Evolutionary conservation across 2,797 vertebrate species (phyloP), one percentile per base, ranked within the genome.

Genomic region (Liasis olivaceus): DNA sequence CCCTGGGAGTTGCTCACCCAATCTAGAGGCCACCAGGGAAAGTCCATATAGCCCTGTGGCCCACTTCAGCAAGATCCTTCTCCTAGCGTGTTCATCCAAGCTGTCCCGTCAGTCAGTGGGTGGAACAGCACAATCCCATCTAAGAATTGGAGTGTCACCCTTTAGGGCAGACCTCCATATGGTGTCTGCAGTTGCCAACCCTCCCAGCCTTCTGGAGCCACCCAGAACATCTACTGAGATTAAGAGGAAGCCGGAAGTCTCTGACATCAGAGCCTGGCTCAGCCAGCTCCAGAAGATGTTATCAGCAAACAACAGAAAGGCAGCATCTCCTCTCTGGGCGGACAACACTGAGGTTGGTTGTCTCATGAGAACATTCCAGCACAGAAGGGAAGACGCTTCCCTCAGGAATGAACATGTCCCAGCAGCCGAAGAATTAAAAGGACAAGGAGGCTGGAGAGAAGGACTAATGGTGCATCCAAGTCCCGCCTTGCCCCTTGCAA

Each of bases 341-440:
- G 12, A 56, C 77, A 47, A 89, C 31, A 20, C 62, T 89, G 88
- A 89, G 91, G 91, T 89, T 6, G 88, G 88, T 89, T 92, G 77
- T 88, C 88, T 92, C 88, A 72, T 90, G 91, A 84, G 91, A 92
- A 92, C 91, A 89, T 92, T 92, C 91, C 91, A 60, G 77, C 22
- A 24, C 9, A 0, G 28, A 36, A 2, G 11, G 56, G 20, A 42
- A 86, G 91, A 86, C 54, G 88, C 91, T 89, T 89, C 36, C 88
- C 91, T 89, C 24, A 31, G 91, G 63, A 89, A 26, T 4, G 15
- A 58, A 72, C 87, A 9, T 36, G 62, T 58, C 81, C 20, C 62
- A 31, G 62, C 63, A 60, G 36, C n/a, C 36, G 3, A n/a, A 59
- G 88, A 15, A 26, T 26, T 62, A 26, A 7, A 20, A n/a, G 14